phyloP scores from a whole-genome alignment of 2,113 vertebrate species.

The Syrrhaptes paradoxus region DNA sequence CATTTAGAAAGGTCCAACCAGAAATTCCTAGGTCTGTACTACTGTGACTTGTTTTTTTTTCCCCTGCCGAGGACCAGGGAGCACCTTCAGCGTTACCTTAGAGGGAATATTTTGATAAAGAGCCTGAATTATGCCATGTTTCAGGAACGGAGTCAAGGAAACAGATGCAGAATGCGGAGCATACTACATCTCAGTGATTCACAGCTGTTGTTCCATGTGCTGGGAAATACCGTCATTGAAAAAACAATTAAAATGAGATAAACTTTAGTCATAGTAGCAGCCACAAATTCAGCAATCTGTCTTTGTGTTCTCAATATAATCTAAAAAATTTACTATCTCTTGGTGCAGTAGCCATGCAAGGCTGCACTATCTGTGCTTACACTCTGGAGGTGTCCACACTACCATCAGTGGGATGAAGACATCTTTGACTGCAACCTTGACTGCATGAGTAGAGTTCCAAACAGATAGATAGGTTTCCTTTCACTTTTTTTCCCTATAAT shows the following conservation, averaged over 20 bases:
- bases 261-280: not conserved
- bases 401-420: not conserved
- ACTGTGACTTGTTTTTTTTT: not conserved
- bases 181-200: not conserved
- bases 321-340: not conserved
- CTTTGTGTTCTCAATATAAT: not conserved
- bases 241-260: not conserved
- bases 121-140: not conserved
- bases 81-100: not conserved
- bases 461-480: not conserved
- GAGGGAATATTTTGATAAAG: not conserved
- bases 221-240: not conserved
- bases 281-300: not conserved
- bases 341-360: fast-evolving
- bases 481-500: not conserved
- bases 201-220: not conserved
- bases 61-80: not conserved
- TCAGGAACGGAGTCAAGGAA: not conserved
- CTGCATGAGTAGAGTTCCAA: not conserved
- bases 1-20: not conserved
- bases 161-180: not conserved
- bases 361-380: not conserved
- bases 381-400: not conserved
- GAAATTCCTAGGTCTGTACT: not conserved
- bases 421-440: not conserved